phyloP scores from a whole-genome alignment of 2,888 invertebrate species.

The Volucella inflata region DNA sequence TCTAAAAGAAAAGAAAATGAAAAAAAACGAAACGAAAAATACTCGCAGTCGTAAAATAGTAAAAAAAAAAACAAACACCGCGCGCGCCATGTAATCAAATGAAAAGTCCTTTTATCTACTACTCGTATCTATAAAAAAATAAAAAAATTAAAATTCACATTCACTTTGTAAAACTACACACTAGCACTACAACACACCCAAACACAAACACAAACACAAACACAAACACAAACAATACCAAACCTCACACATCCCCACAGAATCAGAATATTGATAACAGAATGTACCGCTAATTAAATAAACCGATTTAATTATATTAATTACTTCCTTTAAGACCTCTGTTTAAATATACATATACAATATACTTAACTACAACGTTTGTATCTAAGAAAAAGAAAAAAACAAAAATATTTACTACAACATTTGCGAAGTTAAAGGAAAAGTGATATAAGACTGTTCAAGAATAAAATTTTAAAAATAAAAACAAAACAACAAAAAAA shows the following conservation, averaged over 20 bases:
- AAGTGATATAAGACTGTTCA: conserved; percentile 75
- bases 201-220: not conserved
- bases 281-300: conserved; percentile 34
- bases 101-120: too few species aligned
- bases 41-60: too few species aligned
- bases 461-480: conserved; percentile 52
- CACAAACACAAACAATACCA: not conserved
- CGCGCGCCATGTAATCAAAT: too few species aligned
- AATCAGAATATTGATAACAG: conserved; percentile 31
- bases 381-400: conserved; percentile 36
- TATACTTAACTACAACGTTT: conserved; percentile 14
- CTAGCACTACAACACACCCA: conserved; percentile 1
- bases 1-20: too few species aligned
- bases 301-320: conserved; percentile 61
- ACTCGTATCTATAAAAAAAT: too few species aligned
- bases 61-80: too few species aligned
- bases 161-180: not conserved
- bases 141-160: too few species aligned
- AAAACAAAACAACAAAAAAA: conserved; percentile 15
- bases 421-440: conserved; percentile 67
- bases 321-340: conserved; percentile 47
- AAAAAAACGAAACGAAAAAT: too few species aligned
- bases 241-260: not conserved
- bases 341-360: conserved; percentile 4
- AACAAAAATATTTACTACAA: conserved; percentile 57